Conservation (phyloP, 2,113 vertebrate genomes). For the Tychaedon coryphoeus region DNA sequence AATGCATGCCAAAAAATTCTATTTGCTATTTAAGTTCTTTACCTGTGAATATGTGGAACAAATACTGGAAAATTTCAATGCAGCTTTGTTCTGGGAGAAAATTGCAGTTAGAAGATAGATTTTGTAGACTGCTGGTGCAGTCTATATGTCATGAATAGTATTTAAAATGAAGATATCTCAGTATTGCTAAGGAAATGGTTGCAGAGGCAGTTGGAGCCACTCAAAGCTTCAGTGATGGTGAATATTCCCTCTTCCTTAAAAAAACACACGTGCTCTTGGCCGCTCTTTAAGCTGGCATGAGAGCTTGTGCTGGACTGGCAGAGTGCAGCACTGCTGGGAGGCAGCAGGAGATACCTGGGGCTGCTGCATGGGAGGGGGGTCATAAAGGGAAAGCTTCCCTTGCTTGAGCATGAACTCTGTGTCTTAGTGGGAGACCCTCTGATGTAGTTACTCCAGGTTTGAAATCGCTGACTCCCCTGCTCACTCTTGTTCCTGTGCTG, state of each 20-base stretch:
- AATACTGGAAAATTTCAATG: background rate
- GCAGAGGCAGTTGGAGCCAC: background rate
- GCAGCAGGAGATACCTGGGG: background rate
- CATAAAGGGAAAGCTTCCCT: background rate
- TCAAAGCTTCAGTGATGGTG: background rate
- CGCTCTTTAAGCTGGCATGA: background rate
- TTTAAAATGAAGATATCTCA: background rate
- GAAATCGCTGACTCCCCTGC: background rate
- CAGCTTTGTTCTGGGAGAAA: background rate
- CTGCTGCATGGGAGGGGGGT: background rate
- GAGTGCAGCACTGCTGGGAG: background rate
- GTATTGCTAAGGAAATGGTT: background rate
- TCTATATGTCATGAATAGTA: background rate
- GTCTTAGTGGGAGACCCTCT: background rate
- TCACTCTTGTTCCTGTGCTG: background rate
- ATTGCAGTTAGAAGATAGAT: background rate
- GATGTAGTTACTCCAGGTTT: background rate
- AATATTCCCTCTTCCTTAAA: background rate
- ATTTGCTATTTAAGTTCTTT: background rate
- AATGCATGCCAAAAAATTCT: background rate
- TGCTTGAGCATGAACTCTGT: background rate
- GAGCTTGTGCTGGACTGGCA: accelerated
- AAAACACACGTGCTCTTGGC: accelerated
- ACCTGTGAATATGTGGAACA: background rate
- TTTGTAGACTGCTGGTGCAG: background rate